Evolutionary conservation across 2,797 vertebrate species (phyloP).

Genomic region (Rhinatrema bivittatum): DNA sequence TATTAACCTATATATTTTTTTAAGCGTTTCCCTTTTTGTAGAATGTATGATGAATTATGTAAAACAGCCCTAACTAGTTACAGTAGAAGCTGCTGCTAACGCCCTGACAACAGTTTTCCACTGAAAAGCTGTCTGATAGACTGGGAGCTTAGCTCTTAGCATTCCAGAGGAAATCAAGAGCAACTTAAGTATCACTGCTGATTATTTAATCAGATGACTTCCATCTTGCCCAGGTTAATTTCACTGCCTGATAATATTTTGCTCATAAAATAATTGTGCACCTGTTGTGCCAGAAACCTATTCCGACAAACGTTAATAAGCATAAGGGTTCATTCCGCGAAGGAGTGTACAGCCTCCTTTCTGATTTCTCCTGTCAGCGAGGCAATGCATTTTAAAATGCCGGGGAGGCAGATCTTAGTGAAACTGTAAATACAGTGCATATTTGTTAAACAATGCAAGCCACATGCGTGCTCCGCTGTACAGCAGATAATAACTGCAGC

Average conservation of each 20-base stretch:
- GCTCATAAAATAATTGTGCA: conserved; percentile 71
- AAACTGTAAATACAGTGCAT: conserved; percentile 20
- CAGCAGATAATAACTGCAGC: too few relatives aligned
- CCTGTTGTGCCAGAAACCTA: conserved; percentile 64
- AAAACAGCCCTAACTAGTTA: conserved; percentile 39
- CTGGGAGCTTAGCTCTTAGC: conserved; percentile 52
- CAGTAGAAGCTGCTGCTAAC: conserved; percentile 38
- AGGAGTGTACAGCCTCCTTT: conserved; percentile 29
- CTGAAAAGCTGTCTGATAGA: conserved; percentile 34
- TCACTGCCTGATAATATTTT: conserved; percentile 72
- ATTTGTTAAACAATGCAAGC: too few relatives aligned
- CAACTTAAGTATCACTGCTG: conserved; percentile 66
- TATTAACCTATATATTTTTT: conserved; percentile 42
- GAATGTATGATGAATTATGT: conserved; percentile 41
- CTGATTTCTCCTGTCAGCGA: conserved; percentile 26
- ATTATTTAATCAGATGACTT: conserved; percentile 74
- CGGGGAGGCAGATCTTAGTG: conserved; percentile 6
- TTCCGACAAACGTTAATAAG: conserved; percentile 64
- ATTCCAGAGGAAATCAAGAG: conserved; percentile 65
- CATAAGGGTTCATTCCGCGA: conserved; percentile 36
- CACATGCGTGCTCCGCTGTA: too few relatives aligned
- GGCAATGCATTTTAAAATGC: conserved; percentile 29
- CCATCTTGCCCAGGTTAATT: conserved; percentile 69
- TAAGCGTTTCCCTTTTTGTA: conserved; percentile 24
- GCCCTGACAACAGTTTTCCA: conserved; percentile 49